Conservation (phyloP, 1,140 invertebrate genomes). For the Drosophila sulfurigaster region DNA sequence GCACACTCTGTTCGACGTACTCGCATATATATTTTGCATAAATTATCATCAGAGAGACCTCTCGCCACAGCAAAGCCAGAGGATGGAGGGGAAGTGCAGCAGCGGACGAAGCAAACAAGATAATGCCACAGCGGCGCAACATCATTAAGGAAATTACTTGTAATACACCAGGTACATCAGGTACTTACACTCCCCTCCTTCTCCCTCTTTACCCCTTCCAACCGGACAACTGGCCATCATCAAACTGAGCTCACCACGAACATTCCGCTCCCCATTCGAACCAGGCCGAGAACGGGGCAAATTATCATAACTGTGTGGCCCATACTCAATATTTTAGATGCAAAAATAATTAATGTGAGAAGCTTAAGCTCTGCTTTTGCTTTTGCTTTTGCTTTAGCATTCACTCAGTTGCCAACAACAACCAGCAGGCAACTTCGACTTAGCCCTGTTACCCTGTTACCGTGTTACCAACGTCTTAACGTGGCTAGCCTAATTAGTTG, state of each 20-base stretch:
- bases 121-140: constrained; percentile 79
- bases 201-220: neutral
- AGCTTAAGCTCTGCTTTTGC: constrained; percentile 39
- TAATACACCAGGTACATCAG: constrained; percentile 66
- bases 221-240: neutral
- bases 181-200: constrained; percentile 49
- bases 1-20: constrained; percentile 11
- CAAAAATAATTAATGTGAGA: constrained; percentile 82
- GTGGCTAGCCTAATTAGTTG: constrained; percentile 66
- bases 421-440: neutral
- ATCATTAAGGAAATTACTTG: constrained; percentile 83
- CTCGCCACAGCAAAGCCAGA: constrained; percentile 16
- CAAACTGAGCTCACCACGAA: constrained; percentile 1
- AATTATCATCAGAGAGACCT: constrained; percentile 67
- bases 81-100: constrained; percentile 20
- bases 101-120: constrained; percentile 63
- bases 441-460: constrained; percentile 30
- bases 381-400: constrained; percentile 19
- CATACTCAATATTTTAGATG: constrained; percentile 73
- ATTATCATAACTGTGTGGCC: constrained; percentile 71
- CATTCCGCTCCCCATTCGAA: neutral
- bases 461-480: constrained; percentile 36
- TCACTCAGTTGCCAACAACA: constrained; percentile 14
- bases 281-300: constrained; percentile 37
- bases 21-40: constrained; percentile 77